These are phyloP conservation scores for Zosterops lateralis DNA, from an alignment of 2,113 vertebrate species.

Conservation along the genomic window DNA sequence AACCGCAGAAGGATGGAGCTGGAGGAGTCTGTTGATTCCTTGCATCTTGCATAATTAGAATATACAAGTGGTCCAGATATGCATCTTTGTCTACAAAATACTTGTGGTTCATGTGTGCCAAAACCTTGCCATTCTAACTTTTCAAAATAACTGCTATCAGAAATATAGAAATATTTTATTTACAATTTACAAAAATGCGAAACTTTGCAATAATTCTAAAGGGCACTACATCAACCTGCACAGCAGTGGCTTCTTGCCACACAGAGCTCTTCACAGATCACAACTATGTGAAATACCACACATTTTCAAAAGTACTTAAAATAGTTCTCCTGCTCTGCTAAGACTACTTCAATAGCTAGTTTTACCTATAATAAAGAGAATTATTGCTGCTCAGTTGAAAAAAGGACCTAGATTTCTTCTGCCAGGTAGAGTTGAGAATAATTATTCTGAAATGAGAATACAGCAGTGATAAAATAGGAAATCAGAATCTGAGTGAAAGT, in stretches of 20 bases:
- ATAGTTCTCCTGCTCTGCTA: neutral
- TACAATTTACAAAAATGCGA: neutral
- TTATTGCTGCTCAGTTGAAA: neutral
- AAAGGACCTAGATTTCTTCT: neutral
- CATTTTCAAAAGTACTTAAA: neutral
- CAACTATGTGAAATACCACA: fast-evolving
- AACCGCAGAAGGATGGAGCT: neutral
- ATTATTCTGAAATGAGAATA: neutral
- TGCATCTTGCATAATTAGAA: neutral
- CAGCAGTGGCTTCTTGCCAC: neutral
- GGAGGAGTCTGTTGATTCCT: neutral
- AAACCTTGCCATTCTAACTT: neutral
- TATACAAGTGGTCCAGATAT: neutral
- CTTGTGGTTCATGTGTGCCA: neutral
- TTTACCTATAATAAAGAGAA: neutral
- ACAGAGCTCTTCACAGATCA: neutral
- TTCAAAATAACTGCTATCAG: neutral
- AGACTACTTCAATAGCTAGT: neutral
- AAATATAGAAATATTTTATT: neutral
- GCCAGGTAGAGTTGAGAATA: neutral
- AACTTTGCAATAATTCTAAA: neutral
- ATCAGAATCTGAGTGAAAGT: neutral
- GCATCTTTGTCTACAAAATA: neutral
- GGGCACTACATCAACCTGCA: neutral
- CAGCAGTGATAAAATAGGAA: neutral